Conservation (phyloP, 2,797 vertebrate species). For the Molossus alvarezi region DNA sequence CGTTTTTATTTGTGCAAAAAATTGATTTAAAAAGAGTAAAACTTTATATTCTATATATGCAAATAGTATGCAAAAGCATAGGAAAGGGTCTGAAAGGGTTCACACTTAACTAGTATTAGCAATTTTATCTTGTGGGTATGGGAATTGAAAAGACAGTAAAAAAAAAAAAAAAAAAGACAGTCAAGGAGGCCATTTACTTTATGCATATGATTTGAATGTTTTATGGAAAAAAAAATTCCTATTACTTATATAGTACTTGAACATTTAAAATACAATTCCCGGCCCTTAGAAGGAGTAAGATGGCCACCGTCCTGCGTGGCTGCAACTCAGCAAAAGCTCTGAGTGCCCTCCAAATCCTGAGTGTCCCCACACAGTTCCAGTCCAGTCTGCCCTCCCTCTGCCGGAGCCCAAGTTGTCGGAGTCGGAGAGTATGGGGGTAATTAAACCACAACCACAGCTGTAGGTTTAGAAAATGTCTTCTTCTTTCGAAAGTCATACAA, state of each 20-base stretch:
- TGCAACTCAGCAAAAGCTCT: too few species aligned
- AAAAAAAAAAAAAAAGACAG: background rate
- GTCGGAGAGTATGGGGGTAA: background rate
- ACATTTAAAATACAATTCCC: background rate
- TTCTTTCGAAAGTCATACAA: background rate
- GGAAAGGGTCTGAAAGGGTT: constrained; percentile 31
- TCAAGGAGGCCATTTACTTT: constrained; percentile 4
- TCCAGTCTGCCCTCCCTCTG: too few species aligned
- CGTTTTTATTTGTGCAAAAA: constrained; percentile 41
- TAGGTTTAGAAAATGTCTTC: background rate
- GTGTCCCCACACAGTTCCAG: too few species aligned
- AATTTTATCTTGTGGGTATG: background rate
- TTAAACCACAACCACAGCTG: background rate
- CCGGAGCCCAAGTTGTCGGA: background rate
- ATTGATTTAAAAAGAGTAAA: constrained; percentile 28
- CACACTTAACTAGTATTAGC: background rate
- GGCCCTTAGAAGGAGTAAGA: too few species aligned
- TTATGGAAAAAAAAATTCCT: constrained; percentile 20
- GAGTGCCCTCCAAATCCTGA: too few species aligned
- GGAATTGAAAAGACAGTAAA: background rate
- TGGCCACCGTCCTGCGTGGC: too few species aligned
- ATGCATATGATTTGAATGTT: background rate
- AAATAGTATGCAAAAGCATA: background rate
- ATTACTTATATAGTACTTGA: background rate
- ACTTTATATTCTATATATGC: background rate